Percentiles rank a stretch among this genome's conserved stretches.
These are phyloP conservation scores for Syrista parreyssii DNA, from an alignment of 2,888 invertebrate species.

Conservation along the genomic window DNA sequence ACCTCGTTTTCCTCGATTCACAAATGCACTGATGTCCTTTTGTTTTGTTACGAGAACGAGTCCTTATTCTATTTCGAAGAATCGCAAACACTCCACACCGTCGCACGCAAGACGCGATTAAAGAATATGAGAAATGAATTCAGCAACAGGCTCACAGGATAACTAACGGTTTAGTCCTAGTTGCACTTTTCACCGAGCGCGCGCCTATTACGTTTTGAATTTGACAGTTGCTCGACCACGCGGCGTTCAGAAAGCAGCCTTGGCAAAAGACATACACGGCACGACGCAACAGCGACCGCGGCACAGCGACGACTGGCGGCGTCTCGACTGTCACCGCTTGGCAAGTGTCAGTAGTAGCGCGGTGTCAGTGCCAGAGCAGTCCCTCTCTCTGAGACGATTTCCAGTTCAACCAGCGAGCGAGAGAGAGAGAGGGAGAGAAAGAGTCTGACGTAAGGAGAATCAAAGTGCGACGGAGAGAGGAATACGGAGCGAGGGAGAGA, in stretches of 20 bases:
- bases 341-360: conserved; percentile 45
- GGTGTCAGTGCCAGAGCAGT: conserved; percentile 2
- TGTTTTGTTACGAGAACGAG: not conserved
- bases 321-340: conserved; percentile 51
- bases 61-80: not conserved
- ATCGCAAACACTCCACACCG: not conserved
- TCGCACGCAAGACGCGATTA: not conserved
- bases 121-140: not conserved
- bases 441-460: not conserved
- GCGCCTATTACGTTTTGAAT: not conserved
- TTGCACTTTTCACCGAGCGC: not conserved
- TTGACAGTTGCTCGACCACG: conserved; percentile 13
- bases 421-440: not conserved
- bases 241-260: not conserved
- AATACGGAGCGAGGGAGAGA: not conserved
- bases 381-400: not conserved
- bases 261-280: not conserved
- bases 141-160: not conserved
- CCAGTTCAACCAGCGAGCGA: not conserved
- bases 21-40: not conserved
- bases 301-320: conserved; percentile 46
- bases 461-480: not conserved
- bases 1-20: not conserved
- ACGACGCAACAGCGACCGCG: conserved; percentile 29
- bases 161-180: not conserved